These are phyloP conservation scores for Cydia splendana DNA, from an alignment of 1,140 invertebrate genomes.

Conservation along the genomic window DNA sequence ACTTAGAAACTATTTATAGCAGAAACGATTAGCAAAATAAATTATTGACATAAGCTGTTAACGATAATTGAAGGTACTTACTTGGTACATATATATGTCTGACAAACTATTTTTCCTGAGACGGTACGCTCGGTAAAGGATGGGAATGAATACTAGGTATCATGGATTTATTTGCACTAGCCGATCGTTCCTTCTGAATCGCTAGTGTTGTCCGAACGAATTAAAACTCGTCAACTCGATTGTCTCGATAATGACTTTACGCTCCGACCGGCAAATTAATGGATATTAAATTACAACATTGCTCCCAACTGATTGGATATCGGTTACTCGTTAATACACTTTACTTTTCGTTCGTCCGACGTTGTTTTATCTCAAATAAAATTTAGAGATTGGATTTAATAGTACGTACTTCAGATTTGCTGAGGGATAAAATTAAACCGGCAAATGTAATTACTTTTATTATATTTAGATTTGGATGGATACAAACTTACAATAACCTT, in stretches of 20 bases:
- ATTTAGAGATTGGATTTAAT: constrained; percentile 13
- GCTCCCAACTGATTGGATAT: constrained; percentile 31
- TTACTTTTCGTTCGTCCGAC: constrained; percentile 2
- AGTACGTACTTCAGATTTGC: background rate
- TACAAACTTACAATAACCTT: background rate
- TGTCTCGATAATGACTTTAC: constrained; percentile 28
- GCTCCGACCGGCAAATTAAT: constrained; percentile 23
- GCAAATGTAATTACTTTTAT: background rate
- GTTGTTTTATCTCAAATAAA: constrained; percentile 16
- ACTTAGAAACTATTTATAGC: too few relatives aligned
- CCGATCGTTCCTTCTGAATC: constrained; percentile 9
- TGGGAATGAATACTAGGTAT: too few relatives aligned
- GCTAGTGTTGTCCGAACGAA: constrained; percentile 15
- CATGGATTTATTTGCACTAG: background rate
- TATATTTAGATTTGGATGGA: background rate
- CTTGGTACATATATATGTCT: too few relatives aligned
- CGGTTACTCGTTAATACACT: constrained; percentile 28
- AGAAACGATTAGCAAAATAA: too few relatives aligned
- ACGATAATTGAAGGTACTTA: too few relatives aligned
- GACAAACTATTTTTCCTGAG: background rate
- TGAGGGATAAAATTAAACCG: background rate
- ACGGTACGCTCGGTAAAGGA: background rate
- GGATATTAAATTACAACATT: constrained; percentile 29
- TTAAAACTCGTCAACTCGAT: constrained; percentile 26
- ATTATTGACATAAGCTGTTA: too few relatives aligned